Base-by-base conservation (phyloP, 1,140 invertebrate species). In the Episyrphus balteatus region DNA sequence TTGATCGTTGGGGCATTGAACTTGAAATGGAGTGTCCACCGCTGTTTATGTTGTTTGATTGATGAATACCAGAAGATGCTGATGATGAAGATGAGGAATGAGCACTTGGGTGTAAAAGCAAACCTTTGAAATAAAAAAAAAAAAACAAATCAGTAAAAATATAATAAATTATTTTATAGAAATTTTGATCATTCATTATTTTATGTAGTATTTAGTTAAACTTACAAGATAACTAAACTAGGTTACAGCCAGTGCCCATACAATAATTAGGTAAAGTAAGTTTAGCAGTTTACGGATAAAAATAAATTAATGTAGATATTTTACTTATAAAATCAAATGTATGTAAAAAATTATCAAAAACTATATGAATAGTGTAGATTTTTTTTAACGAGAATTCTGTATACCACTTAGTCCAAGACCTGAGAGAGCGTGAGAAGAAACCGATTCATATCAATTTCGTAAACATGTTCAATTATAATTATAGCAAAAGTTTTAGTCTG, bases 101-200 rank as follows among this genome's bases (percentile, higher is more conserved):
- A 19, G 38, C 26, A 31, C 44, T 48, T 1, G 48, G 57, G 43
- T 65, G 62, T 40, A 62, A 48, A 10, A 64, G 50, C 44, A 62
- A 52, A 45, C 59, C 61, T 65, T 52, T 2, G 26, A 37, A 13
- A 6, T 31, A 33, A 33, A 47, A 15, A n/a, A 41, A 47, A 26
- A 39, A 17, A n/a, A 36, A 12, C 12, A n/a, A n/a, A 12, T n/a
- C 3, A 36, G 3, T 36, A 36, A 12, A n/a, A 12, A n/a, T 36
- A 36, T 36, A 15, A n/a, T n/a, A 5, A 5, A 12, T 15, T 36
- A 6, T n/a, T 36, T 36, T 36, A 6, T 36, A 3, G 11, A 12
- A 36, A 15, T 12, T 3, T 15, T 12, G 12, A 36, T 15, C 5
- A n/a, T n/a, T 15, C 14, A 12, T 15, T 5, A 36, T 36, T 36